Percentiles rank a stretch among this genome's conserved stretches.
Evolutionary conservation across 2,888 invertebrate species (phyloP).

Genomic region (Xestia xanthographa): DNA sequence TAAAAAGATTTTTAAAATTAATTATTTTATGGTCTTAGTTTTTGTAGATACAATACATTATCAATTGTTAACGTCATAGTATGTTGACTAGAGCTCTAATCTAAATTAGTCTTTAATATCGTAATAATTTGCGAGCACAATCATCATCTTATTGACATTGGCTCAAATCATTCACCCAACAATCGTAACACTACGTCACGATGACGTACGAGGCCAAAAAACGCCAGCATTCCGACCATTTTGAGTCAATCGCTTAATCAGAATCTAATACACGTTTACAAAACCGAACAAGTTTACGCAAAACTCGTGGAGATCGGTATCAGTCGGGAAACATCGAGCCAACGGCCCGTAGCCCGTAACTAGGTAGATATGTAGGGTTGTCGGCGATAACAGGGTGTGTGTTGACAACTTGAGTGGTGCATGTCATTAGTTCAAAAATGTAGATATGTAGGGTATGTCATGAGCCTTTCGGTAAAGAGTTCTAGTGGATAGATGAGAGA

Average conservation of each 20-base stretch:
- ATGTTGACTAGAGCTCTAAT: background rate
- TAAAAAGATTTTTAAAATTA: background rate
- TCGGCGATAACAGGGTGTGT: conserved; percentile 44
- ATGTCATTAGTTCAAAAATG: conserved; percentile 48
- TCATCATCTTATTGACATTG: conserved; percentile 4
- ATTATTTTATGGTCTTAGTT: background rate
- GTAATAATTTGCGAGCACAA: background rate
- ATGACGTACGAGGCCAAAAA: conserved; percentile 47
- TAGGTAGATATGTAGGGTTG: conserved; percentile 61
- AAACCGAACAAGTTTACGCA: conserved; percentile 67
- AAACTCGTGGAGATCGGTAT: conserved; percentile 65
- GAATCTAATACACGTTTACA: conserved; percentile 64
- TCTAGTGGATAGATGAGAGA: conserved; percentile 4
- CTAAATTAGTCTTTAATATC: background rate
- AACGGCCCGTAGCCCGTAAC: conserved; percentile 53
- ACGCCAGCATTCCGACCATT: conserved; percentile 37
- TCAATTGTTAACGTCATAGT: background rate
- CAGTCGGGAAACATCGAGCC: conserved; percentile 56
- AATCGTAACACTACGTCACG: conserved; percentile 40
- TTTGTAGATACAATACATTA: background rate
- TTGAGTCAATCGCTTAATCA: conserved; percentile 66
- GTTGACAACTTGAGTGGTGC: conserved; percentile 54
- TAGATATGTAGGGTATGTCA: conserved; percentile 21
- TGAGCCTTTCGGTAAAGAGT: conserved; percentile 5
- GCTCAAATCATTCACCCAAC: background rate